phyloP scores from a whole-genome alignment of 2,113 vertebrate species.

The Orthochromis indermauri region DNA sequence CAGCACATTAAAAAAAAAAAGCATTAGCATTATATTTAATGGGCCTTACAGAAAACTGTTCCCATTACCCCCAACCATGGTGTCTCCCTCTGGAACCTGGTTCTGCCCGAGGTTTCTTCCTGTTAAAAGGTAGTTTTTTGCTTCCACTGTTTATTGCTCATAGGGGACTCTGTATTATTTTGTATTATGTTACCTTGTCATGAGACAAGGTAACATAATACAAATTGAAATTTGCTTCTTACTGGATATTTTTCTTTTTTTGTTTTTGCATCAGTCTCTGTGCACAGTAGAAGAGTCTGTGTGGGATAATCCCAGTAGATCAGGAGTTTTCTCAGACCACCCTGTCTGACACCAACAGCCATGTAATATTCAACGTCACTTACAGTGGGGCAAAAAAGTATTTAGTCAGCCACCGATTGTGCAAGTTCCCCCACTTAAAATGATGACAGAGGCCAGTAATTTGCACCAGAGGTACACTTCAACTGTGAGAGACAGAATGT shows the following conservation, averaged over 20 bases:
- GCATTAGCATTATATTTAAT: background rate
- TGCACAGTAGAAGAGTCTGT: background rate
- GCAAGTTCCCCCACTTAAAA: too few relatives aligned
- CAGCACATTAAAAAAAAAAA: background rate
- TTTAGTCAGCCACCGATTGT: too few relatives aligned
- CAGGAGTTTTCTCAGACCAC: background rate
- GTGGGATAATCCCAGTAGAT: background rate
- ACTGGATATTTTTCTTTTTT: background rate
- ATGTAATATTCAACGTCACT: background rate
- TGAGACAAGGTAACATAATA: background rate
- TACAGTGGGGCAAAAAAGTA: too few relatives aligned
- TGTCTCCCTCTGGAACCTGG: background rate
- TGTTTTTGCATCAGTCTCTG: background rate
- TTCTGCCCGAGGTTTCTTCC: background rate
- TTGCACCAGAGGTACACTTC: too few relatives aligned
- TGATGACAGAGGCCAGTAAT: too few relatives aligned
- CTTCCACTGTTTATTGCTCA: background rate
- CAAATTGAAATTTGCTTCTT: background rate
- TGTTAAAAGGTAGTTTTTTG: background rate
- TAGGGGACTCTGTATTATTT: accelerated
- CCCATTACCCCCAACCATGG: background rate
- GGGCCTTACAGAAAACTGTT: background rate
- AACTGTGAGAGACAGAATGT: too few relatives aligned
- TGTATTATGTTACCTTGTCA: background rate
- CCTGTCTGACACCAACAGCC: background rate